Evolutionary conservation across 2,113 vertebrate species (phyloP).

Genomic region (Colius striatus): DNA sequence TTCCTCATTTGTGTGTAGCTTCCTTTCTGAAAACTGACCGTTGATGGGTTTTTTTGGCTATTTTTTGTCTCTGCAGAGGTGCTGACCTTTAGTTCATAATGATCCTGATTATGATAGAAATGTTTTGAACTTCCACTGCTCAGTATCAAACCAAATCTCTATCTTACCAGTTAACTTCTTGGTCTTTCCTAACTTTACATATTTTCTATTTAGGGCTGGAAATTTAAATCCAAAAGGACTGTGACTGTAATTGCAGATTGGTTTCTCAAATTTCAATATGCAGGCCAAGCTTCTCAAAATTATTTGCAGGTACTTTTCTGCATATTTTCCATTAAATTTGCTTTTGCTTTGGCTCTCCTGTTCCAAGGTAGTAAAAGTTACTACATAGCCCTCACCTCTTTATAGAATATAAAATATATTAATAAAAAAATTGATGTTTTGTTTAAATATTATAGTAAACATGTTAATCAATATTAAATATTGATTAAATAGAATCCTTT

Average conservation of each 20-base stretch:
- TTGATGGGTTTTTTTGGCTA: background rate
- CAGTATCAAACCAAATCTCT: background rate
- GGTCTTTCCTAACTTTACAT: background rate
- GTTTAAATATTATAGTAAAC: background rate
- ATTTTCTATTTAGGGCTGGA: background rate
- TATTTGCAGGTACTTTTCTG: background rate
- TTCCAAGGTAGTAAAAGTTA: background rate
- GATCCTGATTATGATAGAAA: background rate
- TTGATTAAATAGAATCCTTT: background rate
- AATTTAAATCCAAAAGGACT: background rate
- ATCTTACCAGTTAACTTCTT: background rate
- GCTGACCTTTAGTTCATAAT: slow-evolving; percentile 28
- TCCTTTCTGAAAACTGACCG: background rate
- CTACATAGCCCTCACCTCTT: background rate
- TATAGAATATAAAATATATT: background rate
- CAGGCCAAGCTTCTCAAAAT: background rate
- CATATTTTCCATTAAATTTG: background rate
- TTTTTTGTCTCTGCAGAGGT: background rate
- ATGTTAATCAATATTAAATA: too few species aligned
- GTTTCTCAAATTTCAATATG: background rate
- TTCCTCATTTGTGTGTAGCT: background rate
- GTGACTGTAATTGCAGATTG: background rate
- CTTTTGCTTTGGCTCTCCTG: background rate
- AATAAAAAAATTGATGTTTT: background rate
- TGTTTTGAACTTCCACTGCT: background rate